These are phyloP conservation scores for Colostygia pectinataria DNA, from an alignment of 2,888 invertebrate species.

Conservation along the genomic window DNA sequence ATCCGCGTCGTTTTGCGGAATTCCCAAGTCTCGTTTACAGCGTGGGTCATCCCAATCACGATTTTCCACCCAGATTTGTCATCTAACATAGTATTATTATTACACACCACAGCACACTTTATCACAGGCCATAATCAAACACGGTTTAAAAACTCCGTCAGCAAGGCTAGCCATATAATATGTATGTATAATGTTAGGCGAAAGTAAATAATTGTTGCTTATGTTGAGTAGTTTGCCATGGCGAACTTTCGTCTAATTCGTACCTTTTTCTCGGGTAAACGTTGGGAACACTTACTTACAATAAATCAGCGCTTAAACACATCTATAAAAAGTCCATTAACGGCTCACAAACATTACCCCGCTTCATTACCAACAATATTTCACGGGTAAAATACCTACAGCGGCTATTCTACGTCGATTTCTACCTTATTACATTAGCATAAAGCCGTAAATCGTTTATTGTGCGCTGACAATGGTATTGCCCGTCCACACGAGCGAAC, in stretches of 20 bases:
- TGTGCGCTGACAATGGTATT: slow-evolving; percentile 7
- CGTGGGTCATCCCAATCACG: too few relatives aligned
- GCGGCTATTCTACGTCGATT: slow-evolving; percentile 20
- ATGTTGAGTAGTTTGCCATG: background rate
- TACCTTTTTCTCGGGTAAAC: slow-evolving; percentile 8
- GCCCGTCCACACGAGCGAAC: slow-evolving; percentile 18
- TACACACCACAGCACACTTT: too few relatives aligned
- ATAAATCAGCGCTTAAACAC: slow-evolving; percentile 38
- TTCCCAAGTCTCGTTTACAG: too few relatives aligned
- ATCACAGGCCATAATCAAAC: background rate
- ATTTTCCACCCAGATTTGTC: too few relatives aligned
- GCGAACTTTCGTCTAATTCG: slow-evolving; percentile 3
- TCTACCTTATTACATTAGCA: slow-evolving; percentile 24
- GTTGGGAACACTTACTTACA: slow-evolving; percentile 16
- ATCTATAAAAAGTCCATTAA: slow-evolving; percentile 39
- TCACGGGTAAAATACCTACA: slow-evolving; percentile 42
- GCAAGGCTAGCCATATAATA: background rate
- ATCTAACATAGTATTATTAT: too few relatives aligned
- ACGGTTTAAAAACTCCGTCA: background rate
- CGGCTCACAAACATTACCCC: slow-evolving; percentile 38
- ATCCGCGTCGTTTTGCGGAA: too few relatives aligned
- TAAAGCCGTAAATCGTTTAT: slow-evolving; percentile 23
- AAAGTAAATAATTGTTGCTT: background rate
- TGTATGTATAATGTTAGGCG: too few relatives aligned
- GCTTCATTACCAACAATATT: slow-evolving; percentile 48